Evolutionary conservation across 2,113 vertebrate species (phyloP).

Genomic region (Plectropomus leopardus): DNA sequence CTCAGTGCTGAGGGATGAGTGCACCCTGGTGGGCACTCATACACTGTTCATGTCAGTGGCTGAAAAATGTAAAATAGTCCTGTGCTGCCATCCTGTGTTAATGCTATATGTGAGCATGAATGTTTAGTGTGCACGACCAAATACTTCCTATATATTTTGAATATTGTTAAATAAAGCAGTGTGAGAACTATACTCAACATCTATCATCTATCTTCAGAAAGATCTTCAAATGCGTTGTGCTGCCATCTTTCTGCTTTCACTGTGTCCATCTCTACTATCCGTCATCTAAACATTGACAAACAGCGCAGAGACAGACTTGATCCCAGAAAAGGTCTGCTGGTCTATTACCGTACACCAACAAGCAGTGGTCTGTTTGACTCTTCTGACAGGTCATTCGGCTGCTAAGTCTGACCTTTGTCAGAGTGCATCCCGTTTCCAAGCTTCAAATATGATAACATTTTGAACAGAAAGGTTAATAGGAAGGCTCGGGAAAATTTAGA

Average conservation of each 20-base stretch:
- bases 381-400: slow-evolving; percentile 63
- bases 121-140: neutral
- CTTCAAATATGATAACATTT: slow-evolving; percentile 78
- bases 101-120: neutral
- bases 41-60: neutral
- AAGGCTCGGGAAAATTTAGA: slow-evolving; percentile 53
- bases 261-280: neutral
- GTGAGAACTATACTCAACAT: neutral
- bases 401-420: slow-evolving; percentile 81
- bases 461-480: slow-evolving; percentile 83
- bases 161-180: neutral
- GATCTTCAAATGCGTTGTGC: neutral
- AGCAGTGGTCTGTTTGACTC: slow-evolving; percentile 46
- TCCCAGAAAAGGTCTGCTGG: slow-evolving; percentile 31
- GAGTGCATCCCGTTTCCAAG: slow-evolving; percentile 45
- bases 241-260: slow-evolving; percentile 45
- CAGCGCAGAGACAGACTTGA: neutral
- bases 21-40: slow-evolving; percentile 45
- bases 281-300: neutral
- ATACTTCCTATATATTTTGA: neutral
- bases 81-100: slow-evolving; percentile 74
- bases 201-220: neutral
- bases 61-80: neutral
- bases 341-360: slow-evolving; percentile 31
- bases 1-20: slow-evolving; percentile 21